Conservation (phyloP, 2,797 vertebrate species). For the Crenuchus spilurus region DNA sequence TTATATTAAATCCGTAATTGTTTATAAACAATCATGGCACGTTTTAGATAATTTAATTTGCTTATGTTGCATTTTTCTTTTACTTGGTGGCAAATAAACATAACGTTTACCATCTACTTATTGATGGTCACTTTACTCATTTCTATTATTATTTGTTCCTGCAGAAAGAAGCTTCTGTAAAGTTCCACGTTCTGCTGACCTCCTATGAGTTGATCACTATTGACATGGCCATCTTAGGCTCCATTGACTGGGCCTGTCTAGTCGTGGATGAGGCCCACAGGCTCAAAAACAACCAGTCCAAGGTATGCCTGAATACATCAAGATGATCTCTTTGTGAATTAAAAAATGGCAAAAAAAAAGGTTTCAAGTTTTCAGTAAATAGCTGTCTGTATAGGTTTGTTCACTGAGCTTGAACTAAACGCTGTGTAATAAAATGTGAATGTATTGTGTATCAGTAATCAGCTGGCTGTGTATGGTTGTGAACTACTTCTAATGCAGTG, state of each 20-base stretch:
- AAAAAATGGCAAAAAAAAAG: no score
- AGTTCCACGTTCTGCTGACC: conserved; percentile 94
- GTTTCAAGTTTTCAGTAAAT: no score
- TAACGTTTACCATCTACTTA: no score
- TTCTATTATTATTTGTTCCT: conserved; percentile 8
- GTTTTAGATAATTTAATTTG: no score
- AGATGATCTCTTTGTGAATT: no score
- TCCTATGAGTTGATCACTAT: conserved; percentile 98
- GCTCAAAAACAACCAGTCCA: conserved; percentile 97
- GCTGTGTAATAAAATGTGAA: neutral
- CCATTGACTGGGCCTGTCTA: conserved; percentile 97
- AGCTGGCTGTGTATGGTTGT: neutral
- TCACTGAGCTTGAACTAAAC: neutral
- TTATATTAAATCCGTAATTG: no score
- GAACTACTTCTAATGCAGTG: neutral
- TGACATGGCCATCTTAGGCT: conserved; percentile 93
- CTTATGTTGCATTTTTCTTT: no score
- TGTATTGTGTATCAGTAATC: neutral
- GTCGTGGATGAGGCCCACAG: conserved; percentile 97
- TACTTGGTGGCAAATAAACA: no score
- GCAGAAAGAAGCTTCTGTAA: conserved; percentile 95
- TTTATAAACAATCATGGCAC: no score
- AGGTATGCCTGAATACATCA: conserved; percentile 73
- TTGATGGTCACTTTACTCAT: neutral
- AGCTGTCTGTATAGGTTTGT: no score